Conservation (phyloP, 2,113 vertebrate species). For the Planiliza haematocheilus region DNA sequence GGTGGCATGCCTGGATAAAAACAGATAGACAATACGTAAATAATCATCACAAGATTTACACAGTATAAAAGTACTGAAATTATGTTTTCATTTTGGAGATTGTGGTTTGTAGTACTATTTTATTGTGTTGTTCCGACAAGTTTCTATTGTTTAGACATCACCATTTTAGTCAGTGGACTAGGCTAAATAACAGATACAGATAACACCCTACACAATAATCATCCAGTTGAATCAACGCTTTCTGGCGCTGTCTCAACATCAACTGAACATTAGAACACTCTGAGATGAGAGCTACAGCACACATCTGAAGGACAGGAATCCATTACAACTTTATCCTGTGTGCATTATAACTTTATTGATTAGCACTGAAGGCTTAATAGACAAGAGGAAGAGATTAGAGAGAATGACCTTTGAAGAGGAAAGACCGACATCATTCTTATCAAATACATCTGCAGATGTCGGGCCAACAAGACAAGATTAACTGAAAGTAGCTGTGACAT, state of each 20-base stretch:
- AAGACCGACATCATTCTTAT: background rate
- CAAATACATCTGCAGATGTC: constrained; percentile 3
- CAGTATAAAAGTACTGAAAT: too few relatives aligned
- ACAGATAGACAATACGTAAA: background rate
- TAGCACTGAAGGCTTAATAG: background rate
- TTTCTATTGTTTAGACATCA: too few relatives aligned
- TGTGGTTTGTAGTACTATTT: too few relatives aligned
- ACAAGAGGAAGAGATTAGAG: background rate
- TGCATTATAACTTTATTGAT: constrained; percentile 5
- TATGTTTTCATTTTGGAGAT: too few relatives aligned
- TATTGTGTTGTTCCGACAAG: too few relatives aligned
- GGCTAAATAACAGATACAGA: too few relatives aligned
- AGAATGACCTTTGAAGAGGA: background rate
- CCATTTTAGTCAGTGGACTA: too few relatives aligned
- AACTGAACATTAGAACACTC: too few relatives aligned
- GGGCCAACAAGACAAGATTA: background rate
- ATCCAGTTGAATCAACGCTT: too few relatives aligned
- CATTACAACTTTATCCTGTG: background rate
- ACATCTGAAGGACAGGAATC: background rate
- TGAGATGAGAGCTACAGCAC: background rate
- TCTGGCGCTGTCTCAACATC: too few relatives aligned
- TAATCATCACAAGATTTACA: too few relatives aligned
- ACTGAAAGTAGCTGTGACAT: background rate
- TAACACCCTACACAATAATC: too few relatives aligned
- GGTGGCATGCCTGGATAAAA: constrained; percentile 87